Percentiles rank a stretch among this genome's conserved stretches.
Evolutionary conservation across 1,140 invertebrate species (phyloP).

Genomic region (Chionoecetes opilio): DNA sequence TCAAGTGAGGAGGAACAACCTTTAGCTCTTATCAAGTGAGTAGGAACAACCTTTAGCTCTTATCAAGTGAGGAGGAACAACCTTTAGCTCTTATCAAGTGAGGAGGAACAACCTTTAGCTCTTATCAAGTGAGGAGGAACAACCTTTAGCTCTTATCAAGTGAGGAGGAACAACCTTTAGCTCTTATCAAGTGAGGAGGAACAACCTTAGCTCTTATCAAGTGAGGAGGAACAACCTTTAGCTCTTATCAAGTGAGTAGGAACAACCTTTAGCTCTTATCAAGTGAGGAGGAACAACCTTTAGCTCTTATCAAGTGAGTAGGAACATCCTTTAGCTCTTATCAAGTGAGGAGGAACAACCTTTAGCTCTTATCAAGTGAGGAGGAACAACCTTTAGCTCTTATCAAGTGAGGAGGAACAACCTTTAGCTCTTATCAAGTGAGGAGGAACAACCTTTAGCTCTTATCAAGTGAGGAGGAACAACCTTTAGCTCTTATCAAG

Average conservation of each 20-base stretch:
- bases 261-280: background rate
- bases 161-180: too few relatives aligned
- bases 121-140: constrained; percentile 87
- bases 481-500: too few relatives aligned
- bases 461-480: background rate
- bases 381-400: background rate
- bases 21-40: background rate
- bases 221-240: too few relatives aligned
- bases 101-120: too few relatives aligned
- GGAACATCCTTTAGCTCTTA: background rate
- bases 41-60: too few relatives aligned
- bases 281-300: too few relatives aligned
- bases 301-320: constrained; percentile 90
- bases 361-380: too few relatives aligned
- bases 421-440: too few relatives aligned
- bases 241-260: constrained; percentile 88
- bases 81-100: background rate
- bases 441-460: constrained; percentile 1
- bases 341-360: too few relatives aligned
- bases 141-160: background rate
- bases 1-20: constrained; percentile 86
- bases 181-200: constrained; percentile 88
- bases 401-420: background rate
- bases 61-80: constrained; percentile 87
- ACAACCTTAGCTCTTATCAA: background rate